phyloP scores from a whole-genome alignment of 2,113 vertebrate species.

The Sylvia atricapilla region DNA sequence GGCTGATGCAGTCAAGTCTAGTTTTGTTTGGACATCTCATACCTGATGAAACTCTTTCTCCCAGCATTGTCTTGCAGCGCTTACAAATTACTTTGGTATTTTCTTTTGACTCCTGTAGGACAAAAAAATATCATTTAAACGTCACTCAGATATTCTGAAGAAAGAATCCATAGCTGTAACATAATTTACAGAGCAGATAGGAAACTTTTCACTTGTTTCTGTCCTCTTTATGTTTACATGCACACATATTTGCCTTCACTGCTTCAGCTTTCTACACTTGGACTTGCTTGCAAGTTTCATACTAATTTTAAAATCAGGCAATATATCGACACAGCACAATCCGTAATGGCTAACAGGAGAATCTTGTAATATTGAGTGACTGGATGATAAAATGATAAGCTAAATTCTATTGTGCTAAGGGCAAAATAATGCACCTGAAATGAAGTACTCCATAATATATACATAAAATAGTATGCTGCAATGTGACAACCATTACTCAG shows the following conservation, averaged over 20 bases:
- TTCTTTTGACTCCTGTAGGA: constrained; percentile 82
- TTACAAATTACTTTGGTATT: constrained; percentile 81
- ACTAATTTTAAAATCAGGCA: not conserved
- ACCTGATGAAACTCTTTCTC: constrained; percentile 87
- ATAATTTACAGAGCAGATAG: not conserved
- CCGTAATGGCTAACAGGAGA: not conserved
- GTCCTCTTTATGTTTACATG: constrained; percentile 15
- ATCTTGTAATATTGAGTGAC: not conserved
- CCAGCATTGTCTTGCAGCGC: constrained; percentile 84
- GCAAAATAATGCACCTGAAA: not conserved
- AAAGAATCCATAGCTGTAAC: constrained; percentile 57
- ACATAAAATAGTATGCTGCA: not conserved
- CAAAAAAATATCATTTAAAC: constrained; percentile 74
- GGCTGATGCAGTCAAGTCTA: not conserved
- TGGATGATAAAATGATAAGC: not conserved
- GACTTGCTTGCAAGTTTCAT: not conserved
- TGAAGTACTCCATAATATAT: not conserved
- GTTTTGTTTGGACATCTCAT: constrained; percentile 40
- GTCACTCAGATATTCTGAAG: constrained; percentile 63
- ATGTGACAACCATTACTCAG: not conserved
- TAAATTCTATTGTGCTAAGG: not conserved
- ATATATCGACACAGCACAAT: not conserved
- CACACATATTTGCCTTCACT: not conserved
- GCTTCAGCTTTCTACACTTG: not conserved
- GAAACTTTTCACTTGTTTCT: constrained; percentile 63